Base-by-base conservation (phyloP, 1,140 invertebrate species). In the Polyergus mexicanus region DNA sequence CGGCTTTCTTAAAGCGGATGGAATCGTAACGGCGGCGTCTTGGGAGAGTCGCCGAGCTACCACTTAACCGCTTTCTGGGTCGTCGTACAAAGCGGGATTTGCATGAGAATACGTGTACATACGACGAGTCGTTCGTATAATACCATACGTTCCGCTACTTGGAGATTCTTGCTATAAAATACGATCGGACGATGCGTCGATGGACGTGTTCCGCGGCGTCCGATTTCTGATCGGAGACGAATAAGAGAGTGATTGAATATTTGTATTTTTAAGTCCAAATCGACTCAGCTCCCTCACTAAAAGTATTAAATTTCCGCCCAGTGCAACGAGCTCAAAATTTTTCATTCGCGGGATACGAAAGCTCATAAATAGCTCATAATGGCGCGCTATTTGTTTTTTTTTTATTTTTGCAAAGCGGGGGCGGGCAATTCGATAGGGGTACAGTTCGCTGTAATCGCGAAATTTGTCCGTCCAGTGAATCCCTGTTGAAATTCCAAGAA, bases 1-100 rank as follows among this genome's bases (percentile, higher is more conserved):
- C 71, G 51, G 62, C 65, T 77, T 85, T 89, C 89, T 87, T 90
- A 89, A 89, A 89, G 88, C 88, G 65, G 88, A 89, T 89, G 58
- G 88, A 68, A 84, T 80, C 85, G 85, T 86, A 86, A 69, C 77
- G 77, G 56, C 85, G 85, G 66, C 85, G 85, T 83, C 77, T 83
- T 69, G 81, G 72, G 72, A 84, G 44, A 84, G 44, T 44, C 44
- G 62, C 28, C 71, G 60, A 74, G 81, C 58, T 66, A 44, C 78
- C 68, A 63, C 77, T 86, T 83, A 86, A 83, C 85, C 38, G 84
- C 68, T 88, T 80, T 89, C 65, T 88, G 65, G 86, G 86, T 88
- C 88, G 72, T 32, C 58, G 62, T 47, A 60, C 60, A 51, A 58
- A 56, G 66, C 38, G 56, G 54, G 65, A 88, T 89, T 86, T 81